Conservation (phyloP, 2,113 vertebrate species). For the Oreotrochilus melanogaster region DNA sequence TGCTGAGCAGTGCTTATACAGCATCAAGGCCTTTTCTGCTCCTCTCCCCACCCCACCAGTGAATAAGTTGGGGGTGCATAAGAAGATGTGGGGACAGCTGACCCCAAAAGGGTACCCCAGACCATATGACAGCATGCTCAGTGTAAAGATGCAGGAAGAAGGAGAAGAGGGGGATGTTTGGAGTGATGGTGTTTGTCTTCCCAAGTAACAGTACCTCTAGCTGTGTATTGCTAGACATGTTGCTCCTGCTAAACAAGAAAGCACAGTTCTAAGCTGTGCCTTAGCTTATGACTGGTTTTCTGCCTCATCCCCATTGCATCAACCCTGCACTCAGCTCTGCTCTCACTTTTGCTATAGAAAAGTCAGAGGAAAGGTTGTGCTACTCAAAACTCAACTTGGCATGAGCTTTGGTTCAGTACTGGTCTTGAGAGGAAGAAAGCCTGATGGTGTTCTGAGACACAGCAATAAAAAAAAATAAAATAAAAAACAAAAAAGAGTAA, state of each 20-base stretch:
- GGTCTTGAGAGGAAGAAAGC: neutral
- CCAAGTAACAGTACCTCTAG: neutral
- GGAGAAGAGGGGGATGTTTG: too few species aligned
- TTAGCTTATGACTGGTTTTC: neutral
- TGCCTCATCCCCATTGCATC: rapidly evolving
- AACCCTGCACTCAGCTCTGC: neutral
- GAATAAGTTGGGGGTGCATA: too few species aligned
- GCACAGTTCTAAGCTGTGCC: rapidly evolving
- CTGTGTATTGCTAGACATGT: neutral
- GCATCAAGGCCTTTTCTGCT: too few species aligned
- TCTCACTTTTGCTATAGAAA: neutral
- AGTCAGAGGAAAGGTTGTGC: neutral
- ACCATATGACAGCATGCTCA: too few species aligned
- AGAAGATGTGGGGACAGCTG: too few species aligned
- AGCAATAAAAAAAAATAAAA: neutral
- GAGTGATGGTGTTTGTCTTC: too few species aligned
- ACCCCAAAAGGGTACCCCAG: too few species aligned
- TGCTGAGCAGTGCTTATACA: too few species aligned
- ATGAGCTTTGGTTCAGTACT: neutral
- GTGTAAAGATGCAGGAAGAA: too few species aligned
- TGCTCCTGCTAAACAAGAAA: neutral
- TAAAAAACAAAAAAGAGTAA: neutral
- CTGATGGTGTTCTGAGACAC: neutral
- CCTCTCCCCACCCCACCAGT: too few species aligned
- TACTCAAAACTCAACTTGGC: neutral